Evolutionary conservation across 2,888 invertebrate genomes (phyloP).

Genomic region (Lacanobia wlatinum): DNA sequence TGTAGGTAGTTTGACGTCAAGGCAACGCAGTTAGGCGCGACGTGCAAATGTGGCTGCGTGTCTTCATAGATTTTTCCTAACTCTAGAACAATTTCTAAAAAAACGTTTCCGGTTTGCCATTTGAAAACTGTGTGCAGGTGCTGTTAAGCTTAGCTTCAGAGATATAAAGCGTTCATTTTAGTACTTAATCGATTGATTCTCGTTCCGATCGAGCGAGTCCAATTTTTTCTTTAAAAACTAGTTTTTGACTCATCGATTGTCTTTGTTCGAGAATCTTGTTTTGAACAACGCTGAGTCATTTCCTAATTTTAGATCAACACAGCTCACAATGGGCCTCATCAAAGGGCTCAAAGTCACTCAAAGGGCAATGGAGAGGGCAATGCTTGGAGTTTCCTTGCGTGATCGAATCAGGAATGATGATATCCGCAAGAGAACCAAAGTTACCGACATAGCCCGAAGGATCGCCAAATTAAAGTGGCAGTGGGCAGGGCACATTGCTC

Average conservation of each 20-base stretch:
- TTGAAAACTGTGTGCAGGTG: neutral
- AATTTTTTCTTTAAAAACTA: constrained; percentile 31
- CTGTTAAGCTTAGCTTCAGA: neutral
- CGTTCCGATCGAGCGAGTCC: neutral
- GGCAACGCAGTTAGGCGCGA: neutral
- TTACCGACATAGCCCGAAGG: too few species aligned
- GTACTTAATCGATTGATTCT: constrained; percentile 20
- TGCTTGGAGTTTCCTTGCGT: too few species aligned
- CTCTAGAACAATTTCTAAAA: neutral
- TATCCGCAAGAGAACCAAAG: too few species aligned
- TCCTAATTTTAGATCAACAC: neutral
- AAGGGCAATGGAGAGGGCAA: too few species aligned
- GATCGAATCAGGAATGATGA: too few species aligned
- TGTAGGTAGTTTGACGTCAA: neutral
- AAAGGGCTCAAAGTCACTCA: too few species aligned
- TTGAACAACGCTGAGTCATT: constrained; percentile 47
- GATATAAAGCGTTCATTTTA: constrained; percentile 1
- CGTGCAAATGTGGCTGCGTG: neutral
- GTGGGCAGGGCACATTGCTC: too few species aligned
- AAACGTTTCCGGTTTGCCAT: neutral
- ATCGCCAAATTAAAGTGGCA: too few species aligned
- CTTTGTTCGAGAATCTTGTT: constrained; percentile 34
- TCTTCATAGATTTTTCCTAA: too few species aligned
- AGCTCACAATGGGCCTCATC: too few species aligned
- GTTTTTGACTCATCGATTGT: constrained; percentile 47